Conservation (phyloP, 2,797 vertebrate species). For the Acrossocheilus fasciatus region DNA sequence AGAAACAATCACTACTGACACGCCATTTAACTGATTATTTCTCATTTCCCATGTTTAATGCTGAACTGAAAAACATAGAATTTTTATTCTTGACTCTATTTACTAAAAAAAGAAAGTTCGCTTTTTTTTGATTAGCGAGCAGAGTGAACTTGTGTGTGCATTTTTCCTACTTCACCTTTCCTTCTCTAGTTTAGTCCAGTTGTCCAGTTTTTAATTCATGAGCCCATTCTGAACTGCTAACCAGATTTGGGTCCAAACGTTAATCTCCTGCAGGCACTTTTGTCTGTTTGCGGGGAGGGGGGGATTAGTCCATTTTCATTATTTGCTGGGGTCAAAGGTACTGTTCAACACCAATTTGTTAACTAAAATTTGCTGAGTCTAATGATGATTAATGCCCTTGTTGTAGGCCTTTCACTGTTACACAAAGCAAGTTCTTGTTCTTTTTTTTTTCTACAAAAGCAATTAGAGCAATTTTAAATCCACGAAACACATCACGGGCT, state of each 20-base stretch:
- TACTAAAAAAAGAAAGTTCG: neutral
- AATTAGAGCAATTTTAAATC: conserved; percentile 54
- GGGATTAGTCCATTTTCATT: conserved; percentile 75
- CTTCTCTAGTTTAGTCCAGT: neutral
- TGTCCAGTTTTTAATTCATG: conserved; percentile 51
- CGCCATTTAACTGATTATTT: neutral
- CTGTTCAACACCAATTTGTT: conserved; percentile 70
- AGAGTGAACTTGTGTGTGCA: conserved; percentile 9
- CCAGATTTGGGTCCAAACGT: conserved; percentile 68
- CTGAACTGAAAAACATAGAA: neutral
- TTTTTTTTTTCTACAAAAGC: conserved; percentile 62
- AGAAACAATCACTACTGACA: neutral
- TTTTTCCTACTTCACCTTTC: conserved; percentile 5
- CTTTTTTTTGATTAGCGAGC: neutral
- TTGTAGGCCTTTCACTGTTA: conserved; percentile 54
- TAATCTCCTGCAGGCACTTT: conserved; percentile 68
- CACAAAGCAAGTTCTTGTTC: conserved; percentile 49
- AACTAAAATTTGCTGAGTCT: conserved; percentile 66
- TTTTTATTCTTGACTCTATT: neutral
- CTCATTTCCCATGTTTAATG: neutral
- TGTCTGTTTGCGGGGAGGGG: conserved; percentile 7
- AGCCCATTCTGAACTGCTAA: conserved; percentile 68
- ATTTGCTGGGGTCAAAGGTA: conserved; percentile 66
- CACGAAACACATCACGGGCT: conserved; percentile 33
- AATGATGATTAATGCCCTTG: conserved; percentile 71